A percentile compares a stretch with the other conserved stretches of the same genome.
Conservation (phyloP, 2,888 invertebrate genomes). For the Eucera pruinosa region DNA sequence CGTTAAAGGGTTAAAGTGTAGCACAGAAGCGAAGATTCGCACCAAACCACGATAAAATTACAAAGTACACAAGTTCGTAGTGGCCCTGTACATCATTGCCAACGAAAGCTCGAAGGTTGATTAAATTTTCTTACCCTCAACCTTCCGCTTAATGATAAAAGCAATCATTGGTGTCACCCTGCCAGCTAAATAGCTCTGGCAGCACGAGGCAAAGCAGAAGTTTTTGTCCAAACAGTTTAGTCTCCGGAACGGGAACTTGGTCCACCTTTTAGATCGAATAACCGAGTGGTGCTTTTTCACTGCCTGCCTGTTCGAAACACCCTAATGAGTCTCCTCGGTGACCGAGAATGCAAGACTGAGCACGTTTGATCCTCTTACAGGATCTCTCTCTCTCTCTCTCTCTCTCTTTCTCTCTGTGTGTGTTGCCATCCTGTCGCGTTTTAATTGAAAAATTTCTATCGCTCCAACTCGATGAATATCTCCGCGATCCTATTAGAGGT, state of each 20-base stretch:
- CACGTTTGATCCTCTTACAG: slow-evolving; percentile 55
- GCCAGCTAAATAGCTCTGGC: slow-evolving; percentile 38
- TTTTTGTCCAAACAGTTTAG: slow-evolving; percentile 53
- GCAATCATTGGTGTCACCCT: slow-evolving; percentile 59
- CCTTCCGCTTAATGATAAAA: slow-evolving; percentile 45
- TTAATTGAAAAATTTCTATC: slow-evolving; percentile 63
- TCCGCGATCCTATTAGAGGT: slow-evolving; percentile 30
- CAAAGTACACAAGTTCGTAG: neutral
- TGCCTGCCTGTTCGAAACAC: slow-evolving; percentile 13
- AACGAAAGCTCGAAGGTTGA: slow-evolving; percentile 29
- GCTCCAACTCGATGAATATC: slow-evolving; percentile 9
- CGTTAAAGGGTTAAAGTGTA: no score
- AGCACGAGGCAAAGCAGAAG: slow-evolving; percentile 50
- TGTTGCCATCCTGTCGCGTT: slow-evolving; percentile 27
- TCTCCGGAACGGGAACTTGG: neutral
- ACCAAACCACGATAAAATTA: neutral
- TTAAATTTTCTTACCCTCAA: slow-evolving; percentile 49
- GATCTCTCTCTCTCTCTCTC: no score
- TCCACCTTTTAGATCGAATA: slow-evolving; percentile 13
- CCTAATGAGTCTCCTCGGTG: neutral
- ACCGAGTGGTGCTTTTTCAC: slow-evolving; percentile 3
- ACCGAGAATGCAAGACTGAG: neutral
- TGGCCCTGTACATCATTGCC: neutral
- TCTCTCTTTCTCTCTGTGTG: no score
- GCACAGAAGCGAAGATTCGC: no score